phyloP scores from a whole-genome alignment of 1,140 invertebrate genomes.

The Brachionus asplanchnoidis region DNA sequence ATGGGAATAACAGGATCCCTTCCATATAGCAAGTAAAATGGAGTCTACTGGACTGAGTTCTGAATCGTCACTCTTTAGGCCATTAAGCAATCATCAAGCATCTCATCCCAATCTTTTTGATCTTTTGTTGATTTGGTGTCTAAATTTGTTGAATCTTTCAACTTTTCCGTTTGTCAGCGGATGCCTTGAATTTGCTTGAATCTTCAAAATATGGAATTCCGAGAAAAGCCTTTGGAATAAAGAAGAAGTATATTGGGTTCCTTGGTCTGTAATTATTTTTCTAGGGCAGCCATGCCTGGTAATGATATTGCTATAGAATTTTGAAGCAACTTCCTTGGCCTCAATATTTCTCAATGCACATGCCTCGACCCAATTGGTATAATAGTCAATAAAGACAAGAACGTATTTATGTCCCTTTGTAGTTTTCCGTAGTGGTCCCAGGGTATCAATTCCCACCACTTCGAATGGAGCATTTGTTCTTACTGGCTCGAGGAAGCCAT shows the following conservation, averaged over 20 bases:
- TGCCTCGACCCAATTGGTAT: slow-evolving; percentile 55
- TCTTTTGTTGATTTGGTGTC: not conserved
- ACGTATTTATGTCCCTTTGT: slow-evolving; percentile 48
- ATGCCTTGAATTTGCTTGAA: slow-evolving; percentile 44
- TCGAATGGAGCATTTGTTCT: not conserved
- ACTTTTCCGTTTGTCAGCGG: slow-evolving; percentile 45
- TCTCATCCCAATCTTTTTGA: not conserved
- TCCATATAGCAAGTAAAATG: not conserved
- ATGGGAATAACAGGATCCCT: not conserved
- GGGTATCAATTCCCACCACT: slow-evolving; percentile 43
- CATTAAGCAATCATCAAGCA: not conserved
- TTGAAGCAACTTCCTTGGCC: slow-evolving; percentile 49
- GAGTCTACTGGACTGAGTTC: not conserved
- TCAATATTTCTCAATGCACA: slow-evolving; percentile 52
- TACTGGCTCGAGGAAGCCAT: not conserved
- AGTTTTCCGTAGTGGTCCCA: slow-evolving; percentile 44
- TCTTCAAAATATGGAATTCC: slow-evolving; percentile 40
- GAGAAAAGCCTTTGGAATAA: not conserved
- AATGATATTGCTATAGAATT: slow-evolving; percentile 48
- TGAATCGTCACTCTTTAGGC: not conserved
- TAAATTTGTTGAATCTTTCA: slow-evolving; percentile 15
- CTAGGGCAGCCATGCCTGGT: slow-evolving; percentile 44
- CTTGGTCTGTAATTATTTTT: not conserved
- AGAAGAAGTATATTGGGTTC: not conserved
- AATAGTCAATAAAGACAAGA: slow-evolving; percentile 51